Evolutionary conservation across 2,113 vertebrate genomes (phyloP), one percentile per base, ranked within the genome.

Genomic region (Catharus fuscescens): DNA sequence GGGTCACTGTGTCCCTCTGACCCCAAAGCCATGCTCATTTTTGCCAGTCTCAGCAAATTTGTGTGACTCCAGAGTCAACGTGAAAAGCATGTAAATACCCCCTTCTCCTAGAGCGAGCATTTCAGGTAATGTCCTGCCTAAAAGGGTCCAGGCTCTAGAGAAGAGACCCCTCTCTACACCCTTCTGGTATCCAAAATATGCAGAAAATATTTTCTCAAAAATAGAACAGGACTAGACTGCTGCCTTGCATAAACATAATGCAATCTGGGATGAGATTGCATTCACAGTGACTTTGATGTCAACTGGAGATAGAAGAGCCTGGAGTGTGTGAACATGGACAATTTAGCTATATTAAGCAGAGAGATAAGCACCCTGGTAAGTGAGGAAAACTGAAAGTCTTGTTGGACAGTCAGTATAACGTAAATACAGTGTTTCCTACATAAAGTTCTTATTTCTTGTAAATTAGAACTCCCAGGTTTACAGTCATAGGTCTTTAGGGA

Each of bases 271-370:
- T 36, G 56, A 92, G 82, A 73, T 69, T 56, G 47, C 62, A 92
- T 77, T 73, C 48, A 50, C 62, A 77, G 76, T 29, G 38, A 25
- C 78, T 93, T 87, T 85, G 61, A 67, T 96, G 73, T 87, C 0
- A 0, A 14, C 45, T 36, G 57, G 40, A 94, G 69, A 38, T 42
- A 78, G 59, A 69, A n/a, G 36, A 90, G 25, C 64, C 66, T 81
- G 32, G 18, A 88, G 45, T 76, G 44, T 79, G 79, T 83, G 67
- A 83, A 80, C 52, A 38, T 17, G 26, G 71, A 80, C 19, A 54
- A 59, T 77, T 64, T 62, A 94, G 47, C 67, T 92, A 69, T 83
- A 76, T 95, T 89, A 90, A 87, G 59, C 78, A 87, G 84, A 60
- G 42, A 72, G 34, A 86, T 21, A 86, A 52, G 47, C 71, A 86